These are phyloP conservation scores for Bovichtus variegatus DNA, from an alignment of 2,797 vertebrate species.

Conservation along the genomic window DNA sequence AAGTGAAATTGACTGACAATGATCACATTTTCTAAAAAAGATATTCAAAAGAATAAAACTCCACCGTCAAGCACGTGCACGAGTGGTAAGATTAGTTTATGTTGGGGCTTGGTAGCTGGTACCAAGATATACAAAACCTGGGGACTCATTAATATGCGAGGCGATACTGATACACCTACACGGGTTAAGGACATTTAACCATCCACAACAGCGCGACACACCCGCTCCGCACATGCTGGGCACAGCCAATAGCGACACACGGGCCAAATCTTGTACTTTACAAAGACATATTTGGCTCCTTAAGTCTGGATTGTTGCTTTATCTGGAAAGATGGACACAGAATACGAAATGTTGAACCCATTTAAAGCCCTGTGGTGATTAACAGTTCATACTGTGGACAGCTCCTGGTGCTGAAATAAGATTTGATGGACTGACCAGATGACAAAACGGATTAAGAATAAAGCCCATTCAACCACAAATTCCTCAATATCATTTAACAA, in stretches of 20 bases:
- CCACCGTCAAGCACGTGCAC: not conserved
- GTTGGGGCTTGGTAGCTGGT: not conserved
- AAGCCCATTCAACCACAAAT: conserved; percentile 14
- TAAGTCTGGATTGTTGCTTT: not conserved
- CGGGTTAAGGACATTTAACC: not conserved
- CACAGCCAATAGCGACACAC: not conserved
- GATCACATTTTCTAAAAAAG: conserved; percentile 9
- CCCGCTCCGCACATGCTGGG: not conserved
- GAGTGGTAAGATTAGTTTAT: not conserved
- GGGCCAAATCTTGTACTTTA: not conserved
- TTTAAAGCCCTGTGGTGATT: not conserved
- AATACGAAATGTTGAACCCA: not conserved
- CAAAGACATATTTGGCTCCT: not conserved
- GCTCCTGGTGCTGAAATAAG: conserved; percentile 48
- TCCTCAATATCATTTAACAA: not conserved
- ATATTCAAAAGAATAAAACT: not conserved
- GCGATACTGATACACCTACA: not conserved
- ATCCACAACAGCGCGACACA: not conserved
- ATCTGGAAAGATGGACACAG: not conserved
- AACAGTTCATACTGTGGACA: conserved; percentile 17
- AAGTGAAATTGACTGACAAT: conserved; percentile 44
- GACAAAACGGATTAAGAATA: conserved; percentile 12
- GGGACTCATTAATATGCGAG: not conserved
- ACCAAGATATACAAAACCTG: too few species aligned
- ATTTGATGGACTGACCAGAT: not conserved